A percentile compares a stretch with the other conserved stretches of the same genome.
These are phyloP conservation scores for Xyrauchen texanus DNA, from an alignment of 2,113 vertebrate genomes.

Conservation along the genomic window DNA sequence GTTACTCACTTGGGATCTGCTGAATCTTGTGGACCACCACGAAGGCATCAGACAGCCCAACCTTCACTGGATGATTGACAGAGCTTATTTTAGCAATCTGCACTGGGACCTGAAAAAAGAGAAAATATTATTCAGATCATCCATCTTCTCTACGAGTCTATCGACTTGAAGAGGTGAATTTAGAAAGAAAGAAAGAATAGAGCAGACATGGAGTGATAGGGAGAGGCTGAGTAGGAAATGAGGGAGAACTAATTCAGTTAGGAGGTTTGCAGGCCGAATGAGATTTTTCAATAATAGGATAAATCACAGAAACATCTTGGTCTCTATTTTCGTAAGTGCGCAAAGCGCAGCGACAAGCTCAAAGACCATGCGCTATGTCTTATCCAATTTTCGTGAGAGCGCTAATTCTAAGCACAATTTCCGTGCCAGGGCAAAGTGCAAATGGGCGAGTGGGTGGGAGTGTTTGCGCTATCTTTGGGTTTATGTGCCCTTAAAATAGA, in stretches of 20 bases:
- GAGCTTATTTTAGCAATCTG: slow-evolving; percentile 93
- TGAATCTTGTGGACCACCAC: slow-evolving; percentile 97
- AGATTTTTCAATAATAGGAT: slow-evolving; percentile 8
- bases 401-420: too few relatives aligned
- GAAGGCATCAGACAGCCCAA: slow-evolving; percentile 96
- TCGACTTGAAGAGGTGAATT: background rate
- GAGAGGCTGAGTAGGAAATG: background rate
- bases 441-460: too few relatives aligned
- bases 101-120: slow-evolving; percentile 85
- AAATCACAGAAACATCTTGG: background rate
- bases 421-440: too few relatives aligned
- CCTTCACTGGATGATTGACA: slow-evolving; percentile 95
- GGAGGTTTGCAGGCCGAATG: background rate
- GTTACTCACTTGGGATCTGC: slow-evolving; percentile 94
- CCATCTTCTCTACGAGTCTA: background rate
- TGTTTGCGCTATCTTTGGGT: too few relatives aligned
- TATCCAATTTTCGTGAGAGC: too few relatives aligned
- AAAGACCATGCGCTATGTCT: too few relatives aligned
- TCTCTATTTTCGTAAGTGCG: too few relatives aligned
- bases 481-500: too few relatives aligned
- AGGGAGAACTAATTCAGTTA: slow-evolving; percentile 7
- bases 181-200: background rate
- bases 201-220: background rate
- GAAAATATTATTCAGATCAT: background rate
- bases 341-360: too few relatives aligned